These are phyloP conservation scores for Rhabdomys pumilio DNA, from an alignment of 2,797 vertebrate genomes.

Conservation along the genomic window DNA sequence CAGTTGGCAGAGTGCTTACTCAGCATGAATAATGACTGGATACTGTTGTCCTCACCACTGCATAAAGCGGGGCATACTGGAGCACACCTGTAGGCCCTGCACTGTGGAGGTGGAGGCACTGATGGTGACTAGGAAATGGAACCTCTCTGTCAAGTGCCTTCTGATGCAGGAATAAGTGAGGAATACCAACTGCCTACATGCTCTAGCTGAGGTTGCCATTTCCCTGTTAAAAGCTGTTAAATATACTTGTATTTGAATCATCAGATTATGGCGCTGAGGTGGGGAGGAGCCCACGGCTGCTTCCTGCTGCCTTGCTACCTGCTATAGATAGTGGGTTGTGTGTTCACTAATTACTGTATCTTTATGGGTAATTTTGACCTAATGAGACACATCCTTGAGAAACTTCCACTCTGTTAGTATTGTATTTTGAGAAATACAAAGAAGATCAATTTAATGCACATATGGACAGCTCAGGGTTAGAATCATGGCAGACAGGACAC, in stretches of 20 bases:
- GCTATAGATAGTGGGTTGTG: slow-evolving; percentile 72
- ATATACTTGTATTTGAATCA: slow-evolving; percentile 53
- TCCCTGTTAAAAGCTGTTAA: slow-evolving; percentile 7
- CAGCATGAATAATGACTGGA: background rate
- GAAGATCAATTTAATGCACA: slow-evolving; percentile 49
- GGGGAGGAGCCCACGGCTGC: slow-evolving; percentile 39
- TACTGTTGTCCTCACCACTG: background rate
- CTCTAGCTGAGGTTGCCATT: slow-evolving; percentile 53
- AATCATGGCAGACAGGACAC: slow-evolving; percentile 51
- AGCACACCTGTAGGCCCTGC: background rate
- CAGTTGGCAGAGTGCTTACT: background rate
- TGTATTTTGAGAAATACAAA: slow-evolving; percentile 34
- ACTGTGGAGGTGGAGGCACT: background rate
- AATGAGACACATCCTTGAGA: slow-evolving; percentile 78
- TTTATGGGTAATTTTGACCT: slow-evolving; percentile 82
- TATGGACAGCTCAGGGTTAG: slow-evolving; percentile 40
- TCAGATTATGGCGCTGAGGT: slow-evolving; percentile 26
- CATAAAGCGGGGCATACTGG: background rate
- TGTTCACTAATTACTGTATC: slow-evolving; percentile 74
- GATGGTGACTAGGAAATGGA: slow-evolving; percentile 5
- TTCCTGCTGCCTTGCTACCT: slow-evolving; percentile 41
- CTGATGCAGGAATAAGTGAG: background rate
- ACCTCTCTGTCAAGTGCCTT: slow-evolving; percentile 51
- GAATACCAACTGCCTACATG: slow-evolving; percentile 43
- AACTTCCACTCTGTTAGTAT: slow-evolving; percentile 64